Evolutionary conservation across 1,140 invertebrate species (phyloP).

Genomic region (Chlorops oryzae): DNA sequence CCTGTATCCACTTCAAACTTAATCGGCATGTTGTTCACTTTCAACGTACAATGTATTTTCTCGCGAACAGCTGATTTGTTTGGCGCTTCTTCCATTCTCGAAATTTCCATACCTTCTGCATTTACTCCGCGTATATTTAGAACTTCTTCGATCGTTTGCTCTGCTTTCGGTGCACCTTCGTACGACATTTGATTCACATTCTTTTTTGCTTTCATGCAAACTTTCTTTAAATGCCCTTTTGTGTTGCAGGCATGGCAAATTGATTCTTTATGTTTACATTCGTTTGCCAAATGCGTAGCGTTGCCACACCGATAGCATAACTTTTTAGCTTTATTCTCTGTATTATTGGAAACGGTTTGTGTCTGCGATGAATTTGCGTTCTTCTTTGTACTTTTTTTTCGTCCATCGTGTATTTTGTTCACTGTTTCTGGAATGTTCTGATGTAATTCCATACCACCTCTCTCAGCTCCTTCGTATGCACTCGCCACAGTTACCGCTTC

Average conservation of each 20-base stretch:
- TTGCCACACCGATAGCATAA: conserved; percentile 6
- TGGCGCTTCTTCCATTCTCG: too few relatives aligned
- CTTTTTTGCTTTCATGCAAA: conserved; percentile 10
- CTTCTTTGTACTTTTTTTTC: background rate
- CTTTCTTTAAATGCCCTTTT: conserved; percentile 10
- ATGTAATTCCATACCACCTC: background rate
- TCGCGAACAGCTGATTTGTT: too few relatives aligned
- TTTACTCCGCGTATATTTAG: conserved; percentile 1
- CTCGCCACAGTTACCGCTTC: background rate
- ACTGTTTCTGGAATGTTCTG: conserved; percentile 1
- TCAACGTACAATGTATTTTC: conserved; percentile 2
- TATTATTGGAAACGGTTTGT: background rate
- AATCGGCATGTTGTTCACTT: background rate
- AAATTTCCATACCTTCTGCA: background rate
- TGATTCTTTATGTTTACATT: conserved; percentile 4
- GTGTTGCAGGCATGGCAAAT: conserved; percentile 4
- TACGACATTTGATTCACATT: background rate
- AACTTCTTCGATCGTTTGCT: conserved; percentile 6
- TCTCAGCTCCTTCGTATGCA: conserved; percentile 4
- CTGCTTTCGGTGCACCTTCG: background rate
- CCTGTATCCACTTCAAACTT: conserved; percentile 5
- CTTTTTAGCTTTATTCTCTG: background rate
- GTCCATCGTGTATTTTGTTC: conserved; percentile 4
- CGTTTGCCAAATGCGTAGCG: background rate
- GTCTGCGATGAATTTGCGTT: background rate